phyloP scores from a whole-genome alignment of 2,797 vertebrate genomes.

The Graptemys geographica region DNA sequence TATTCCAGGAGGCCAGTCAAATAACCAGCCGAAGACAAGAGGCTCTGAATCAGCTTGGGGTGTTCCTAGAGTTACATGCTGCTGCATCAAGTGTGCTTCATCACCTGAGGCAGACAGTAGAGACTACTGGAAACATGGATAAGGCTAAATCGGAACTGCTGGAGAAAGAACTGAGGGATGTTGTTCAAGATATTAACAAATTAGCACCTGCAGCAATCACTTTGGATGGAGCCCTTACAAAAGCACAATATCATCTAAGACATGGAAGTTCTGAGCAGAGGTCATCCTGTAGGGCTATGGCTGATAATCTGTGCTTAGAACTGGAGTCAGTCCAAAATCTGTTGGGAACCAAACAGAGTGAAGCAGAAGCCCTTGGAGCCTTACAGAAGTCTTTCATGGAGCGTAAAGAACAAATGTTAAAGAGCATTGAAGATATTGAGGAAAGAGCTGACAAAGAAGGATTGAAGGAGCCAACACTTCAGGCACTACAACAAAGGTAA shows the following conservation, averaged over 20 bases:
- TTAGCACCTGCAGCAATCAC: constrained; percentile 86
- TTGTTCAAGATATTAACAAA: constrained; percentile 83
- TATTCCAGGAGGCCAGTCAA: constrained; percentile 87
- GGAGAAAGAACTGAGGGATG: constrained; percentile 81
- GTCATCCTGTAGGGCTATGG: constrained; percentile 86
- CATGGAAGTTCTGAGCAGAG: constrained; percentile 76
- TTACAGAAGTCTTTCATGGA: constrained; percentile 88
- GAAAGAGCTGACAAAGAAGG: constrained; percentile 84
- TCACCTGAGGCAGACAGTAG: constrained; percentile 84
- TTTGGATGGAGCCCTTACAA: constrained; percentile 90
- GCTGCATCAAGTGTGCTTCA: constrained; percentile 74
- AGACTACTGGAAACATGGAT: constrained; percentile 88
- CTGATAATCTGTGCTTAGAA: constrained; percentile 84
- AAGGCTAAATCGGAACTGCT: constrained; percentile 87
- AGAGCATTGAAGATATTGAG: constrained; percentile 88
- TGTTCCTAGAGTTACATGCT: constrained; percentile 84
- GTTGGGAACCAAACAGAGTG: constrained; percentile 89
- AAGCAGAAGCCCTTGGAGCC: constrained; percentile 89
- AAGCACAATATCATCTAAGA: constrained; percentile 91
- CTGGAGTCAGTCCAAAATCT: constrained; percentile 87
- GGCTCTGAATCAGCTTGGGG: constrained; percentile 81
- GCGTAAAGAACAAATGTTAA: constrained; percentile 89
- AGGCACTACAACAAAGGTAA: constrained; percentile 94
- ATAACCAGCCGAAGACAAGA: constrained; percentile 85
- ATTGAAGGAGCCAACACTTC: constrained; percentile 86